Conservation (phyloP, 2,113 vertebrate genomes). For the Motacilla alba region DNA sequence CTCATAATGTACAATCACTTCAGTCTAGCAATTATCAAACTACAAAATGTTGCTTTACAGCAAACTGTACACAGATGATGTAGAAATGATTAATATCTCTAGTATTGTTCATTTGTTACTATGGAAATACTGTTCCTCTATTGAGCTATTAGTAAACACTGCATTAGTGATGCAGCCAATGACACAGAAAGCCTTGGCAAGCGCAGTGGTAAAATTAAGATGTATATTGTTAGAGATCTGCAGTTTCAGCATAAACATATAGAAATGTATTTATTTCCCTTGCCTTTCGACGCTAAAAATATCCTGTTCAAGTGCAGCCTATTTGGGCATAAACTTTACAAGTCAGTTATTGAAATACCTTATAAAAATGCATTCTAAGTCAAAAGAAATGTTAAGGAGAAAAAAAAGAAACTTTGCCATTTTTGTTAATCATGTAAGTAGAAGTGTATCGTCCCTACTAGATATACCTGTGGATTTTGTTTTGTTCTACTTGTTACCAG, state of each 20-base stretch:
- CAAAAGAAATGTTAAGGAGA: neutral
- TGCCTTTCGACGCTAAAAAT: neutral
- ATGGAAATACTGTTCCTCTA: constrained; percentile 68
- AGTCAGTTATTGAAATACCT: neutral
- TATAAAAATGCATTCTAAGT: neutral
- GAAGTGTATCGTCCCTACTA: neutral
- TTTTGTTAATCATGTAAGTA: neutral
- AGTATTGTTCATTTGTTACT: constrained; percentile 75
- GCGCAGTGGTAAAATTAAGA: constrained; percentile 26
- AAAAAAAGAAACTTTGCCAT: neutral
- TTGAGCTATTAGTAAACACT: constrained; percentile 69
- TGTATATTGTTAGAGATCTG: neutral
- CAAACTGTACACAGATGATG: constrained; percentile 66
- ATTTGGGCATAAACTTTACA: neutral
- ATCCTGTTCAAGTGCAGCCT: neutral
- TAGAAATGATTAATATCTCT: constrained; percentile 70
- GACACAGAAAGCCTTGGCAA: constrained; percentile 60
- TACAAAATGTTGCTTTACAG: constrained; percentile 67
- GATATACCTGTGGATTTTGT: neutral
- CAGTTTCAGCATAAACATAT: neutral
- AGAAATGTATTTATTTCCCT: neutral
- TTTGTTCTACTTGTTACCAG: neutral
- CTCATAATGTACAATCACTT: constrained; percentile 66
- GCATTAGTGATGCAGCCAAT: constrained; percentile 49
- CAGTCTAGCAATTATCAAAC: constrained; percentile 71